Conservation (phyloP, 64 coral and sea anemone genomes). For the Porites australiensis region DNA sequence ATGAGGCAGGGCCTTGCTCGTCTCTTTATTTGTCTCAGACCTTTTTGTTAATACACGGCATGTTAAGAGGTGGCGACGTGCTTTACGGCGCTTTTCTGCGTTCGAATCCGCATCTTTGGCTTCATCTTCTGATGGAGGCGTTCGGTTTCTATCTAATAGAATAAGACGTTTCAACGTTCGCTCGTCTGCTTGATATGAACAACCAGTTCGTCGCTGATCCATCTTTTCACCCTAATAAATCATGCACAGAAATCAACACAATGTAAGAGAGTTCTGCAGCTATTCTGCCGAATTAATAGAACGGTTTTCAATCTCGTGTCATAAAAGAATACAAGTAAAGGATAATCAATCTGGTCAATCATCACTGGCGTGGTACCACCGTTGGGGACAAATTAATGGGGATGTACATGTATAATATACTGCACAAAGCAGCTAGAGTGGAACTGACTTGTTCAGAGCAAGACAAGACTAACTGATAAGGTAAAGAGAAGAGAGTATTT, state of each 20-base stretch:
- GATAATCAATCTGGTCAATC: too few relatives aligned
- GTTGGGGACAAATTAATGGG: too few relatives aligned
- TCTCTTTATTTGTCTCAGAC: constrained; percentile 16
- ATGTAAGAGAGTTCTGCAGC: not conserved
- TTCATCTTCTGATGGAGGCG: not conserved
- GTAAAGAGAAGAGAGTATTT: too few relatives aligned
- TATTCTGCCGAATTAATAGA: not conserved
- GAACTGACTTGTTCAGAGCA: too few relatives aligned
- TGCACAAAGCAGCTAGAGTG: too few relatives aligned
- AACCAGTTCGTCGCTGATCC: constrained; percentile 51
- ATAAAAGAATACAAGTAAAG: too few relatives aligned
- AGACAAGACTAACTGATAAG: too few relatives aligned
- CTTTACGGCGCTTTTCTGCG: not conserved
- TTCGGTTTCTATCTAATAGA: constrained; percentile 21
- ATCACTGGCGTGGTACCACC: too few relatives aligned
- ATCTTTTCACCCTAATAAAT: constrained; percentile 20
- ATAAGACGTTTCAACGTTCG: constrained; percentile 44
- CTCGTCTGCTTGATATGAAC: constrained; percentile 74
- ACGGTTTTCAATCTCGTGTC: too few relatives aligned
- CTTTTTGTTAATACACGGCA: not conserved
- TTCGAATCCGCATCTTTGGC: not conserved
- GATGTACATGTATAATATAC: too few relatives aligned
- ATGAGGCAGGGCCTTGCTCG: constrained; percentile 9
- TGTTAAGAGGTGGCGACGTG: not conserved
- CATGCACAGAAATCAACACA: not conserved